Conservation (phyloP, 1,140 invertebrate species). For the Scaptodrosophila lebanonensis region DNA sequence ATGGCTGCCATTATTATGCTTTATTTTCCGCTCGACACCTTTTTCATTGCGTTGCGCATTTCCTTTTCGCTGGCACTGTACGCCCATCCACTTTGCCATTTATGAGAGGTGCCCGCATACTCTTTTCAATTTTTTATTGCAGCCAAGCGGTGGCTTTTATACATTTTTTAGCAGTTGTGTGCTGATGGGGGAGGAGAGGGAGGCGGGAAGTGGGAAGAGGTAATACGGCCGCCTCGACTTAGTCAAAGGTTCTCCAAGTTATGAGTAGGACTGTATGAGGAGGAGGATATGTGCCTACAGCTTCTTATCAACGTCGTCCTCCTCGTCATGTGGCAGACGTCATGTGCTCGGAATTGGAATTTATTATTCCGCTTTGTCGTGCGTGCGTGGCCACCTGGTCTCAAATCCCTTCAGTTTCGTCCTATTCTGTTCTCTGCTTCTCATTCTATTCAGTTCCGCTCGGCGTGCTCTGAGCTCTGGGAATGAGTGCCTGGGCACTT, state of each 20-base stretch:
- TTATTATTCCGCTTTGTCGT: slow-evolving; percentile 74
- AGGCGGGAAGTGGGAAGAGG: no score
- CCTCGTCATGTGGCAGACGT: slow-evolving; percentile 46
- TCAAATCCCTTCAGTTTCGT: no score
- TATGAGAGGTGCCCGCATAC: slow-evolving; percentile 12
- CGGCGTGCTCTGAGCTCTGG: no score
- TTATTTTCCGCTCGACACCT: slow-evolving; percentile 74
- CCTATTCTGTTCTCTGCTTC: no score
- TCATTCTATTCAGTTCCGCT: no score
- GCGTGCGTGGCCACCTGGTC: slow-evolving; percentile 10
- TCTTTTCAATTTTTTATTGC: slow-evolving; percentile 25
- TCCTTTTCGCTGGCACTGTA: slow-evolving; percentile 49
- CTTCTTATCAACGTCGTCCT: slow-evolving; percentile 64
- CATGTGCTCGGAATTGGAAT: slow-evolving; percentile 64
- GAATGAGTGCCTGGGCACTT: slow-evolving; percentile 29
- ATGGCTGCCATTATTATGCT: slow-evolving; percentile 55
- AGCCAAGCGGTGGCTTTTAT: no score
- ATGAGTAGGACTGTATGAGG: slow-evolving; percentile 14
- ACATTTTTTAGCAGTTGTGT: no score
- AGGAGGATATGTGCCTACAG: slow-evolving; percentile 7
- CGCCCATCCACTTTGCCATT: neutral
- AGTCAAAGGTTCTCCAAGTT: neutral
- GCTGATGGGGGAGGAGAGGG: no score
- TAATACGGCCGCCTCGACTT: no score
- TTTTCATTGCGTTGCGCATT: slow-evolving; percentile 67